Percentiles rank a stretch among this genome's conserved stretches.
Evolutionary conservation across 2,888 invertebrate genomes (phyloP).

Genomic region (Lepetodrilus schrolli): DNA sequence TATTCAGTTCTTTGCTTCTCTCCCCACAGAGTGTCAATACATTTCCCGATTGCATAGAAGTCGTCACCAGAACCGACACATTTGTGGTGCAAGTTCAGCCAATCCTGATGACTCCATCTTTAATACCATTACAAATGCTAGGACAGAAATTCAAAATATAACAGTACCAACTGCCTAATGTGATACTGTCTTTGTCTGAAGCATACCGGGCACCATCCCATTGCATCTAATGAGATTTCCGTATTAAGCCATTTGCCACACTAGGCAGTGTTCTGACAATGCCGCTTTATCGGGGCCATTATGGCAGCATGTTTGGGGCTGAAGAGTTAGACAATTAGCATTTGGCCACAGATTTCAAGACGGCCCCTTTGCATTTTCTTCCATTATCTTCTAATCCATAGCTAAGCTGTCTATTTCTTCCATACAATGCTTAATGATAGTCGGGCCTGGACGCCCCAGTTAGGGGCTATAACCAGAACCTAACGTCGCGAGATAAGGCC

Average conservation of each 20-base stretch:
- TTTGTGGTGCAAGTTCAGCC: neutral
- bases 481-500: slow-evolving; percentile 20
- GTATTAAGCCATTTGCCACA: slow-evolving; percentile 44
- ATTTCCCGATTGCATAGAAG: slow-evolving; percentile 13
- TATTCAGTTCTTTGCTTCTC: slow-evolving; percentile 1
- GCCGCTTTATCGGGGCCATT: slow-evolving; percentile 43
- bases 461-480: slow-evolving; percentile 30
- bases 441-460: slow-evolving; percentile 22
- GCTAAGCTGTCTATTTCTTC: slow-evolving; percentile 25
- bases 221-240: slow-evolving; percentile 51
- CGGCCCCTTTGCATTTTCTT: slow-evolving; percentile 41
- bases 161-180: slow-evolving; percentile 39
- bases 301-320: slow-evolving; percentile 47
- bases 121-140: slow-evolving; percentile 24
- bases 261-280: slow-evolving; percentile 40
- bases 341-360: slow-evolving; percentile 39
- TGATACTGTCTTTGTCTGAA: slow-evolving; percentile 44
- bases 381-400: slow-evolving; percentile 36
- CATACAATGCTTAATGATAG: slow-evolving; percentile 19
- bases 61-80: slow-evolving; percentile 1
- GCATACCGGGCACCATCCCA: slow-evolving; percentile 36
- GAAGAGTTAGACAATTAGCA: slow-evolving; percentile 45
- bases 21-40: neutral
- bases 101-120: neutral
- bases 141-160: slow-evolving; percentile 15